Base-by-base conservation (phyloP, 2,888 invertebrate genomes). In the Glomeris marginata region DNA sequence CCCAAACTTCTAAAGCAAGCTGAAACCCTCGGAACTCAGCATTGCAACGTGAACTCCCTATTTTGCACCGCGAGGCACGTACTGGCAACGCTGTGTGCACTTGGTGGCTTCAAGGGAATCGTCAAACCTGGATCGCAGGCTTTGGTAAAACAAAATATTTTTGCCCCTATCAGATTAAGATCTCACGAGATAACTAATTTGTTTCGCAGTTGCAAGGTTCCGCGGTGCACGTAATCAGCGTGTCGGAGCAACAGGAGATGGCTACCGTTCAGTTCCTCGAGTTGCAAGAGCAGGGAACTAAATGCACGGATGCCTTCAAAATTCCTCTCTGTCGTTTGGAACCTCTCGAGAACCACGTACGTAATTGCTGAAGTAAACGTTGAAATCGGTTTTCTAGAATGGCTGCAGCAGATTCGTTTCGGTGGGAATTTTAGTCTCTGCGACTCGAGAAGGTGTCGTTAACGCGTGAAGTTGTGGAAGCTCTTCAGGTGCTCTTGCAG, bases 51-150 rank as follows among this genome's bases (percentile, higher is more conserved):
- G 44, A 55, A 57, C 34, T 61, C 64, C 45, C 57, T 65, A 34
- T 63, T 53, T 38, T 50, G n/a, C 35, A 60, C 63, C 56, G 65
- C 66, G 15, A 62, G 66, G 47, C 62, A 63, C 44, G 63, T 64
- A 20, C 63, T 66, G 47, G 67, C 66, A 18, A 63, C 66, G 1
- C 57, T 67, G 20, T 64, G 65, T 51, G 64, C 66, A 1, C 59
- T 67, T 2, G 68, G 68, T 16, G 67, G 66, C 2, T 67, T 67
- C 51, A 61, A 61, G n/a, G 66, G 67, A 56, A 62, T 62, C n/a
- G 58, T 67, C 34, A 64, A 66, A 54, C 62, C 63, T 15, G 68
- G 68, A 20, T 64, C 63, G 53, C 58, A 61, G 51, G 66, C 64
- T 28, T 58, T 60, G 60, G 65, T 64, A 52, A 53, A 55, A 47